Evolutionary conservation across 2,888 invertebrate species (phyloP).

Genomic region (Eremobia ochroleuca): DNA sequence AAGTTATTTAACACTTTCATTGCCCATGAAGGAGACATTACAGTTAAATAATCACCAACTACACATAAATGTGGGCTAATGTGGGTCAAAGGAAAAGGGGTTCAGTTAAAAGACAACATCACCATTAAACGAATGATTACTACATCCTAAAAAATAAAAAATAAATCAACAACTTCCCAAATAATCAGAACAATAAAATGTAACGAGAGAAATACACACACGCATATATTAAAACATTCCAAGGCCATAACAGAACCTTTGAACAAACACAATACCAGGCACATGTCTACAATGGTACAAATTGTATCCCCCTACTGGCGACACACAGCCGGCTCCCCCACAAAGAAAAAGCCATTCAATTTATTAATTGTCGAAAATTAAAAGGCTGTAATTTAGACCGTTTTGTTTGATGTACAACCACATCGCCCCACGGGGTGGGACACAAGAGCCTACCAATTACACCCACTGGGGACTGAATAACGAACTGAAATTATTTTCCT

Average conservation of each 20-base stretch:
- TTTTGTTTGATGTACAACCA: constrained; percentile 78
- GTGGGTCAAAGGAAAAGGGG: background rate
- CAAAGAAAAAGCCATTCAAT: constrained; percentile 72
- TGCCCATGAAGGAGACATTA: too few species aligned
- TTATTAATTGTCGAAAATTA: constrained; percentile 79
- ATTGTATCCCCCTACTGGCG: constrained; percentile 49
- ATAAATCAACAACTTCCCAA: background rate
- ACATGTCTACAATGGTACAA: constrained; percentile 39
- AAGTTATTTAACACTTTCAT: background rate
- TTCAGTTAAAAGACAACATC: background rate
- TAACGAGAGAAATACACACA: constrained; percentile 17
- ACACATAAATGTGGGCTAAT: background rate
- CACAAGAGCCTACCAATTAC: constrained; percentile 79
- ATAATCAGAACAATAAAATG: constrained; percentile 41
- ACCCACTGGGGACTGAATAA: constrained; percentile 77
- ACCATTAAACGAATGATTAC: background rate
- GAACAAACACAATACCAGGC: constrained; percentile 34
- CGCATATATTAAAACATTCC: constrained; percentile 3
- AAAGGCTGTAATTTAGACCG: constrained; percentile 77
- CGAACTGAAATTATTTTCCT: constrained; percentile 81
- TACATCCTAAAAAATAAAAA: constrained; percentile 3
- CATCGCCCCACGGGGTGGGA: constrained; percentile 63
- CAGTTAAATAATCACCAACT: background rate
- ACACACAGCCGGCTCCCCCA: constrained; percentile 53
- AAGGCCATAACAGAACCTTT: constrained; percentile 22